Evolutionary conservation across 1,140 invertebrate species (phyloP), one percentile per base, ranked within the genome.

Genomic region (Sycophila sp.): DNA sequence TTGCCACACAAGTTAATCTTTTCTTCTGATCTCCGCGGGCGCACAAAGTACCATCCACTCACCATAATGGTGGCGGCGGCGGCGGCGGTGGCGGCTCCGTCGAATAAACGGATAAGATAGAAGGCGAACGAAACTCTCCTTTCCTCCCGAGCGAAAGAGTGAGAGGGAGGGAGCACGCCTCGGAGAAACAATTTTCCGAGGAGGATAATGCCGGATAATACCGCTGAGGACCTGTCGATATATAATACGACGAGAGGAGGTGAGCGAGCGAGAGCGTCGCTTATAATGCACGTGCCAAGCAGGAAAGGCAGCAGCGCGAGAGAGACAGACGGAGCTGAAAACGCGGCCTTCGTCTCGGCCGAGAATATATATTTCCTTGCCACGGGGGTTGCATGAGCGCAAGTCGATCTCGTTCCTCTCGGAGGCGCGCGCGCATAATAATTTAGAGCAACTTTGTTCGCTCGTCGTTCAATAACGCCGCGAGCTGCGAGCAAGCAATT

Each of bases 361-460:
- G 32, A n/a, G 45, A 65, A 55, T 65, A 65, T 53, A 65, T 65
- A 53, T 53, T 55, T 65, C 49, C 49, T 40, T 65, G 49, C 63
- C 63, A 55, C 19, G 22, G 56, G 34, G 22, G 49, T 34, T 65
- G 63, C 13, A 38, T 11, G 19, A 13, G 30, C 32, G 8, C 32
- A n/a, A n/a, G 58, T 65, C 63, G 47, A 65, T 59, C 40, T 80
- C 76, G 78, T 74, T 56, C 70, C 73, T 74, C 72, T 76, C 74
- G 19, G 66, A 49, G 15, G 42, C 17, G 47, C 34, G 58, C 55
- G 55, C 67, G 59, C 68, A 63, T 63, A 70, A 69, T 69, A 73
- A 73, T 73, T 73, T 69, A 64, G 59, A 73, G 59, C 60, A 67
- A 73, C 71, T 73, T 73, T 73, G 71, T 73, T 69, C 71, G 59